Evolutionary conservation across 2,888 invertebrate genomes (phyloP).

Genomic region (Drosophila demipolita): DNA sequence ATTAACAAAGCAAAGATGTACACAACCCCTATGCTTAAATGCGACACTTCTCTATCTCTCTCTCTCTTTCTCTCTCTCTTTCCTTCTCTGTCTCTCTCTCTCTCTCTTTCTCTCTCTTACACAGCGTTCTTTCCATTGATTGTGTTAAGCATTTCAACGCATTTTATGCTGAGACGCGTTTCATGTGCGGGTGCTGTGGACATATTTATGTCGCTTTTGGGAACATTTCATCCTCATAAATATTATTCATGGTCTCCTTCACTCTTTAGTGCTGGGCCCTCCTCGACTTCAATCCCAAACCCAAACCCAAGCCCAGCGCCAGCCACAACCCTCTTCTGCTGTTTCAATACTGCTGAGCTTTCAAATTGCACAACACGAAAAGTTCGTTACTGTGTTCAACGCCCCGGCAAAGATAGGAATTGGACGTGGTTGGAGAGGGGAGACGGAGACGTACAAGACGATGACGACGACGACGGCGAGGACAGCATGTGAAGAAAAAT

Average conservation of each 20-base stretch:
- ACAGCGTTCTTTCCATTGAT: slow-evolving; percentile 19
- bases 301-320: slow-evolving; percentile 9
- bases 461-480: slow-evolving; percentile 24
- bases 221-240: slow-evolving; percentile 84
- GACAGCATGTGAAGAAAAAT: slow-evolving; percentile 68
- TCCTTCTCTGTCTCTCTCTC: neutral
- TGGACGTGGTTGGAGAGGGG: slow-evolving; percentile 4
- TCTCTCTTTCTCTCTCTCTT: neutral
- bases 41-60: neutral
- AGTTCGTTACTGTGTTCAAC: slow-evolving; percentile 68
- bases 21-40: slow-evolving; percentile 37
- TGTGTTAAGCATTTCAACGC: slow-evolving; percentile 64
- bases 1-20: slow-evolving; percentile 11
- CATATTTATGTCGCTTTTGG: slow-evolving; percentile 84
- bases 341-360: slow-evolving; percentile 74
- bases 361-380: slow-evolving; percentile 70
- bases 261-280: slow-evolving; percentile 55
- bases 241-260: slow-evolving; percentile 81
- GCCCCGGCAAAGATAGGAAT: slow-evolving; percentile 41
- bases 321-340: slow-evolving; percentile 5
- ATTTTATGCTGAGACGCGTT: slow-evolving; percentile 75
- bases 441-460: neutral
- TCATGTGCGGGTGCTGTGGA: slow-evolving; percentile 83
- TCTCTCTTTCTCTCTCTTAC: neutral
- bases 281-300: slow-evolving; percentile 6